phyloP scores from a whole-genome alignment of 92 coral and sea anemone genomes.

The Porites rus region DNA sequence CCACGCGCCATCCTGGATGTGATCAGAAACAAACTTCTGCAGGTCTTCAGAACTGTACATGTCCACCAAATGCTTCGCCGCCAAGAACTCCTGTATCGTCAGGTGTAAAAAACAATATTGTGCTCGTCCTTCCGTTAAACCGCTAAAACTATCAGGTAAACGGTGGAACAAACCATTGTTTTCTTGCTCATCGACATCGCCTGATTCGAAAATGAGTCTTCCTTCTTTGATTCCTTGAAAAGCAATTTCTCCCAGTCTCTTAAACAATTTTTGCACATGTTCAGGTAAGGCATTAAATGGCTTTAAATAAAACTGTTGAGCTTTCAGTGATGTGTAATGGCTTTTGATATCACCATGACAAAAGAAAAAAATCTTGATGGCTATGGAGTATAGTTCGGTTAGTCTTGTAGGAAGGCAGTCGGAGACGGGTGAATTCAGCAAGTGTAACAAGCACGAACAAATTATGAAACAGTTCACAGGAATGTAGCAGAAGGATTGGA shows the following conservation, averaged over 20 bases:
- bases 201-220: slow-evolving; percentile 14
- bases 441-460: background rate
- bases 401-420: slow-evolving; percentile 17
- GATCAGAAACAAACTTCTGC: too few species aligned
- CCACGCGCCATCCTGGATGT: too few species aligned
- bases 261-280: background rate
- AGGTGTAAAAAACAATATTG: too few species aligned
- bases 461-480: too few species aligned
- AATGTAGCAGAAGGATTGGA: slow-evolving; percentile 37
- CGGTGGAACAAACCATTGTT: too few species aligned
- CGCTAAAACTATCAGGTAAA: too few species aligned
- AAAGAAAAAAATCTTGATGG: slow-evolving; percentile 13
- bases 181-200: background rate
- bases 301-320: too few species aligned
- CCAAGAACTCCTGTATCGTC: too few species aligned
- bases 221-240: background rate
- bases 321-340: background rate
- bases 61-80: too few species aligned
- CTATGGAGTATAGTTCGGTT: slow-evolving; percentile 39
- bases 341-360: background rate
- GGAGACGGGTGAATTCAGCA: background rate
- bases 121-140: too few species aligned
- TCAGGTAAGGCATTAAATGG: background rate
- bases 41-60: too few species aligned
- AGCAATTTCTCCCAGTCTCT: slow-evolving; percentile 17